Evolutionary conservation across 37 sponge, comb jelly and placozoan genomes (phyloP).

Genomic region (Chondrosia reniformis): DNA sequence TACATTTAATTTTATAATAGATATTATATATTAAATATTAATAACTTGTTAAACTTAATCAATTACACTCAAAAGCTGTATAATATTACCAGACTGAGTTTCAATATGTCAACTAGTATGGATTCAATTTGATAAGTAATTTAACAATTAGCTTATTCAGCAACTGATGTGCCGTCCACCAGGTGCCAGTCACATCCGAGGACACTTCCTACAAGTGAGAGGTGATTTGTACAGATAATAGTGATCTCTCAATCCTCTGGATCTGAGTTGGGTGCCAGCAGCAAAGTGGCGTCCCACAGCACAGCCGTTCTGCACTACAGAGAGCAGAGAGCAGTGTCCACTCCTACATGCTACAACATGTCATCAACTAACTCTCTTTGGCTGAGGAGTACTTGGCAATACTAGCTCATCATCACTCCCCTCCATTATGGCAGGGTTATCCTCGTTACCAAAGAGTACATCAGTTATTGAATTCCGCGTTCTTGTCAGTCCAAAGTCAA

Average conservation of each 20-base stretch:
- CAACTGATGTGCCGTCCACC: no score
- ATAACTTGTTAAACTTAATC: no score
- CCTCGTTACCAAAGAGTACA: constrained; percentile 1
- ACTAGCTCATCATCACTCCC: constrained; percentile 36
- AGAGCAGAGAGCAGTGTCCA: constrained; percentile 9
- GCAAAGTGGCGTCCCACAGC: not conserved
- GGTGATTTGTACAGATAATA: no score
- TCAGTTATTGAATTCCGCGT: not conserved
- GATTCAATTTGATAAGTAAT: no score
- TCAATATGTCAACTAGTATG: no score
- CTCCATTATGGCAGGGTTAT: not conserved
- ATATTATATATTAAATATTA: no score
- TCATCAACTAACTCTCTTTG: constrained; percentile 45
- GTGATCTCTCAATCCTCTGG: constrained; percentile 41
- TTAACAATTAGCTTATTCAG: no score
- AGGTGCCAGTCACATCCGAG: no score
- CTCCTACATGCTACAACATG: constrained; percentile 22
- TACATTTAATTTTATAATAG: no score
- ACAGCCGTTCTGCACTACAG: not conserved
- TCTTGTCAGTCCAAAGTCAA: not conserved
- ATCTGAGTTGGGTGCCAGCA: constrained; percentile 72
- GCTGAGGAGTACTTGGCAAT: constrained; percentile 65
- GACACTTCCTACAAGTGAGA: no score
- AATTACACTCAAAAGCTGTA: no score
- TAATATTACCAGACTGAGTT: no score